A percentile compares a stretch with the other conserved stretches of the same genome.
Evolutionary conservation across 1,140 invertebrate genomes (phyloP).

Genomic region (Lepidurus packardi): DNA sequence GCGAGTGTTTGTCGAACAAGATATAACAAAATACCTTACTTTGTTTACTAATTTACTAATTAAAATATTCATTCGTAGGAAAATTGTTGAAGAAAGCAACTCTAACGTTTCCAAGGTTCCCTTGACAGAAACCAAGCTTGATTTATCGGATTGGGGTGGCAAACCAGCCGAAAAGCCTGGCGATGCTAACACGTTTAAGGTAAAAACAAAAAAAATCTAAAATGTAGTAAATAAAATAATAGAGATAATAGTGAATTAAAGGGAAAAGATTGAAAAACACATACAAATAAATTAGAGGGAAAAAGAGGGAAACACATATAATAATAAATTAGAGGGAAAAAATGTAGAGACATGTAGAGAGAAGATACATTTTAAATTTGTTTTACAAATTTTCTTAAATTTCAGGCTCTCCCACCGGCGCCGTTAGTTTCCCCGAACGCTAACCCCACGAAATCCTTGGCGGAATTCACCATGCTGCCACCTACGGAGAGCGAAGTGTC

Average conservation of each 20-base stretch:
- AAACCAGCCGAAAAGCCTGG: slow-evolving; percentile 10
- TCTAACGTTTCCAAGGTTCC: slow-evolving; percentile 37
- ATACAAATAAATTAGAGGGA: no score
- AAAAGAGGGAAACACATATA: no score
- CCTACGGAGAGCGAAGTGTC: slow-evolving; percentile 40
- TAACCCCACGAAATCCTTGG: neutral
- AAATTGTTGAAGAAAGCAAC: slow-evolving; percentile 37
- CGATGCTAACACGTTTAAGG: neutral
- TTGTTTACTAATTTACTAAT: no score
- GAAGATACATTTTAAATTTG: no score
- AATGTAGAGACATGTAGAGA: no score
- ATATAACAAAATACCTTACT: no score
- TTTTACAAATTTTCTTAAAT: no score
- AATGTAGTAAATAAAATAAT: no score
- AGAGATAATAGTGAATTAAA: no score
- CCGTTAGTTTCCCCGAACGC: neutral
- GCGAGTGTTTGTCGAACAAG: no score
- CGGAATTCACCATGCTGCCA: slow-evolving; percentile 31
- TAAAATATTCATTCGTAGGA: neutral
- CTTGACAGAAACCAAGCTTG: neutral
- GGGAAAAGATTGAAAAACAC: no score
- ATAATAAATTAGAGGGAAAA: no score
- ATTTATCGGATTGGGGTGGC: neutral
- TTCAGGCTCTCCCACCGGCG: neutral
- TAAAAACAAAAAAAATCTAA: neutral